Evolutionary conservation across 2,797 vertebrate species (phyloP).

Genomic region (Chelidonichthys spinosus): DNA sequence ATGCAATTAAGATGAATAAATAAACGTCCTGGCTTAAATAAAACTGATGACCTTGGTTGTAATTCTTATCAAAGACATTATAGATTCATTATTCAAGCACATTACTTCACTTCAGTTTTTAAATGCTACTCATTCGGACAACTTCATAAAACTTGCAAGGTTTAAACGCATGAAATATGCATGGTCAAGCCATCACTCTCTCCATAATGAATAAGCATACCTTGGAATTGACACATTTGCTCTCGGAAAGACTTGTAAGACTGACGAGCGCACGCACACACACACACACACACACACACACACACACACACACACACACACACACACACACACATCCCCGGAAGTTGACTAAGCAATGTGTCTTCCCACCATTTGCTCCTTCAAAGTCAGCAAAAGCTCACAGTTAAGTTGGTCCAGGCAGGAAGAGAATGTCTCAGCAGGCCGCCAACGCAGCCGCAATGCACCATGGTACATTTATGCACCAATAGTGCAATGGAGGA

Average conservation of each 20-base stretch:
- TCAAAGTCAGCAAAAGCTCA: constrained; percentile 63
- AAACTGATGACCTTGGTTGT: constrained; percentile 75
- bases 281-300: too few species aligned
- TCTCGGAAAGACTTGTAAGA: constrained; percentile 53
- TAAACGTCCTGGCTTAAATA: constrained; percentile 41
- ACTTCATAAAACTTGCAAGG: constrained; percentile 86
- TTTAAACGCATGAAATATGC: constrained; percentile 81
- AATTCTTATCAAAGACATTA: constrained; percentile 80
- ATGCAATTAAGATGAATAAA: constrained; percentile 54
- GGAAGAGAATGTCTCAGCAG: constrained; percentile 31
- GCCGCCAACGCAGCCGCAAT: not conserved
- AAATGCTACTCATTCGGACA: constrained; percentile 86
- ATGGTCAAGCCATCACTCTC: constrained; percentile 76
- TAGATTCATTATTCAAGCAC: constrained; percentile 82
- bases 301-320: too few species aligned
- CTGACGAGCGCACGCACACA: constrained; percentile 22
- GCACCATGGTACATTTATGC: constrained; percentile 2
- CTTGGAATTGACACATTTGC: constrained; percentile 79
- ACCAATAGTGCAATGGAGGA: not conserved
- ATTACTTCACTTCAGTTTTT: constrained; percentile 79
- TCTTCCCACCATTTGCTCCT: constrained; percentile 42
- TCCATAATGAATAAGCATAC: constrained; percentile 84
- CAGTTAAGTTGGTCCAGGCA: constrained; percentile 23
- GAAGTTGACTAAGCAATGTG: constrained; percentile 62
- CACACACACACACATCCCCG: not conserved